A percentile compares a stretch with the other conserved stretches of the same genome.
These are phyloP conservation scores for Charina bottae DNA, from an alignment of 2,113 vertebrate genomes.

Conservation along the genomic window DNA sequence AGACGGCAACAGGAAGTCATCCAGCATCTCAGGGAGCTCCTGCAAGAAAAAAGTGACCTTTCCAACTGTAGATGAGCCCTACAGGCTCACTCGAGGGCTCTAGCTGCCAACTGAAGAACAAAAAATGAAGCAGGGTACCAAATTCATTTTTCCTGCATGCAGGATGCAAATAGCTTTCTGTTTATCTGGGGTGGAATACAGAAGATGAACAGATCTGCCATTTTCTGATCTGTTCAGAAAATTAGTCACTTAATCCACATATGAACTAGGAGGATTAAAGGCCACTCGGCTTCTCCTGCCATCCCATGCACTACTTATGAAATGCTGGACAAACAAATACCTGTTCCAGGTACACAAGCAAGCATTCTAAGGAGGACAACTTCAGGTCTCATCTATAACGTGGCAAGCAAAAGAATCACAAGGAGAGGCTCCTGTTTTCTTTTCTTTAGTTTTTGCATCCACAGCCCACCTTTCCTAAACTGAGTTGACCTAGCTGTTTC, in stretches of 20 bases:
- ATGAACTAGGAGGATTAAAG: neutral
- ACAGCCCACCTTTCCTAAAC: neutral
- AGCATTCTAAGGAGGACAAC: neutral
- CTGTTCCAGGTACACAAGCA: too few species aligned
- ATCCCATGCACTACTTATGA: neutral
- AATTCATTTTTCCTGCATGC: neutral
- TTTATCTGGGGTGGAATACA: neutral
- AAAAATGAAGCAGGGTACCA: neutral
- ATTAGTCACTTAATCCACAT: neutral
- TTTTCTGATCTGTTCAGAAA: too few species aligned
- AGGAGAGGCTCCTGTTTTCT: neutral
- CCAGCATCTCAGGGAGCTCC: slow-evolving; percentile 87
- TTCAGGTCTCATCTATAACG: neutral
- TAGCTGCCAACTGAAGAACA: neutral
- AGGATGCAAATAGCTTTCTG: neutral
- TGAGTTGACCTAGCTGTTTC: neutral
- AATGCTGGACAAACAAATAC: neutral
- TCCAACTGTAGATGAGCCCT: neutral
- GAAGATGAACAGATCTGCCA: neutral
- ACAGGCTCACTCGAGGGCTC: neutral
- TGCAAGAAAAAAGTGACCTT: slow-evolving; percentile 51
- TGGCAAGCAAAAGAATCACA: neutral
- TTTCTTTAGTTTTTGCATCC: neutral
- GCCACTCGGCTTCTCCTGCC: neutral
- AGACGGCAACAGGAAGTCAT: slow-evolving; percentile 90